Base-by-base conservation (phyloP, 2,113 vertebrate genomes). In the Cyprinodon tularosa region DNA sequence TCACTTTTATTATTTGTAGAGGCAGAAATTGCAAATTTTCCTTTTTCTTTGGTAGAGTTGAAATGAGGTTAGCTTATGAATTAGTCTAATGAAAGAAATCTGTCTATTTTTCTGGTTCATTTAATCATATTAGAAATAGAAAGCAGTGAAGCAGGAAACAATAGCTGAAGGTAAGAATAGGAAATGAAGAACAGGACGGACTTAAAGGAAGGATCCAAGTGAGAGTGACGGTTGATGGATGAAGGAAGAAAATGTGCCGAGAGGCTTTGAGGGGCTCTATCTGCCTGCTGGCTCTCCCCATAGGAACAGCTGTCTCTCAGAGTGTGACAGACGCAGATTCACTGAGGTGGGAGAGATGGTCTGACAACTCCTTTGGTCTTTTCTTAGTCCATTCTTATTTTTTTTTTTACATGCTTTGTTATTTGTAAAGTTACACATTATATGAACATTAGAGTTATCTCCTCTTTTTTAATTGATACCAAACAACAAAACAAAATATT, bases 271-370 rank as follows among this genome's bases (percentile, higher is more conserved):
- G 82, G 82, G 79, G 87, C 71, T 82, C 78, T 76, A 36, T 82
- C 83, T 79, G 84, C 89, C 89, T 82, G 90, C 90, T 91, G 92
- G 85, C 84, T 86, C 87, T 89, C 88, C 89, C 89, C 77, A 77
- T 87, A 88, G 91, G 86, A 89, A 84, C 91, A 93, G 89, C 92
- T 93, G 91, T 79, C 86, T 89, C 78, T 78, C 82, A 86, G 86
- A 84, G 73, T 78, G 83, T 69, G 91, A 77, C 91, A 92, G 91
- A 93, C 89, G 91, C 68, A 91, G 86, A 88, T 84, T 86, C 86
- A 86, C 80, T 75, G 83, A 85, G 74, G 83, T 86, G 82, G 72
- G 77, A 62, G 67, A 81, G 57, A 63, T 10, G 60, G 68, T 66
- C 82, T 73, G 71, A 76, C 79, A 67, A 68, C 77, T 80, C 74